phyloP scores from a whole-genome alignment of 2,888 invertebrate genomes.

The Neoaliturus tenellus region DNA sequence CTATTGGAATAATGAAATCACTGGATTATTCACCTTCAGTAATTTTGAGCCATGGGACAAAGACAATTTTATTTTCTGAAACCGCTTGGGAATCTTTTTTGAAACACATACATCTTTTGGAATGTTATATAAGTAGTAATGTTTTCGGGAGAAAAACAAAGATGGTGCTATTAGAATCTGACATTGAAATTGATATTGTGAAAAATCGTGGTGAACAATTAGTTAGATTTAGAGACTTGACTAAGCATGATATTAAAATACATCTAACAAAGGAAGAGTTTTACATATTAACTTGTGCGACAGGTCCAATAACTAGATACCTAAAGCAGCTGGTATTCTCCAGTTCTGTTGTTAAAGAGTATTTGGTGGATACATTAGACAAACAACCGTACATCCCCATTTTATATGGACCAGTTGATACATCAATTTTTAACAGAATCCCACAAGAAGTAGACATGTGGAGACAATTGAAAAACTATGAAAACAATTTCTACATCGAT shows the following conservation, averaged over 20 bases:
- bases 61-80: background rate
- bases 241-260: background rate
- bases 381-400: background rate
- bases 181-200: slow-evolving; percentile 13
- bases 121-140: background rate
- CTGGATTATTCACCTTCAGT: background rate
- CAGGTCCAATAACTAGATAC: background rate
- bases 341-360: background rate
- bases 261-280: background rate
- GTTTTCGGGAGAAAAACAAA: background rate
- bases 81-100: background rate
- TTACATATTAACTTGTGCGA: background rate
- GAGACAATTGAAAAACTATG: background rate
- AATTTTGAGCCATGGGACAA: background rate
- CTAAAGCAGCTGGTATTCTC: background rate
- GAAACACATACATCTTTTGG: background rate
- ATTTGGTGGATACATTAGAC: background rate
- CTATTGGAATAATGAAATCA: background rate
- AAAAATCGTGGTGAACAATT: background rate
- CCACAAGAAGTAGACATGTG: background rate
- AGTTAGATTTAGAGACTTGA: background rate
- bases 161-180: background rate
- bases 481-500: background rate
- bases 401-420: background rate
- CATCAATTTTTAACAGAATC: slow-evolving; percentile 4